Conservation (phyloP, 2,797 vertebrate species). For the Cyprinodon diabolis region DNA sequence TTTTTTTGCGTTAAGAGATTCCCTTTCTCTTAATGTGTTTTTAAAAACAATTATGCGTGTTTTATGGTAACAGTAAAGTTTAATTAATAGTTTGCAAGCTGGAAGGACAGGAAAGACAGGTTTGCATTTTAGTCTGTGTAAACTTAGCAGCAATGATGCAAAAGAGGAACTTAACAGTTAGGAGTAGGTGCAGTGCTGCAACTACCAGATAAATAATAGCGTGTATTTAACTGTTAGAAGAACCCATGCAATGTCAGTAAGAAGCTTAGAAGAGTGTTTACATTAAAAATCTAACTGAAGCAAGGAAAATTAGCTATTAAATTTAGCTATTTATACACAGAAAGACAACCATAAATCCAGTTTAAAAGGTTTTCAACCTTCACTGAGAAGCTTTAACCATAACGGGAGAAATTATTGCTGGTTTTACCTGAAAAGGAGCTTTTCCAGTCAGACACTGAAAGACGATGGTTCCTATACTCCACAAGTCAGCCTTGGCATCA, state of each 20-base stretch:
- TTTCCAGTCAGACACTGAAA: constrained; percentile 98
- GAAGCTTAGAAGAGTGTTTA: background rate
- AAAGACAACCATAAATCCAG: background rate
- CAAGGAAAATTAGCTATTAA: background rate
- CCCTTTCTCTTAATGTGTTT: background rate
- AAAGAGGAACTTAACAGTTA: background rate
- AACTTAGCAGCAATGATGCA: background rate
- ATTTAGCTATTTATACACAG: no score
- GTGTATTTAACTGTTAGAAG: background rate
- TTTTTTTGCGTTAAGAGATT: background rate
- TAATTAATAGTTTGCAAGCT: background rate
- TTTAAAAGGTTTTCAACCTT: background rate
- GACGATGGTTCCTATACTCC: constrained; percentile 98
- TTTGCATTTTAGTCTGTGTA: background rate
- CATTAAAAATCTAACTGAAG: background rate
- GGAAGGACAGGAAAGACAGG: background rate
- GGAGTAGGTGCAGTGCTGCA: background rate
- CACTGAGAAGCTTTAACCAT: background rate
- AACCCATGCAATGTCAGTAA: background rate
- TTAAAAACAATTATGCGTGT: background rate
- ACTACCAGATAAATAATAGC: constrained; percentile 7
- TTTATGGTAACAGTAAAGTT: no score
- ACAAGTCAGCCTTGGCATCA: constrained; percentile 96
- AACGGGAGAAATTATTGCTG: background rate
- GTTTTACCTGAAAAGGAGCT: constrained; percentile 94